Base-by-base conservation (phyloP, 2,888 invertebrate species). In the Polydrusus tereticollis region DNA sequence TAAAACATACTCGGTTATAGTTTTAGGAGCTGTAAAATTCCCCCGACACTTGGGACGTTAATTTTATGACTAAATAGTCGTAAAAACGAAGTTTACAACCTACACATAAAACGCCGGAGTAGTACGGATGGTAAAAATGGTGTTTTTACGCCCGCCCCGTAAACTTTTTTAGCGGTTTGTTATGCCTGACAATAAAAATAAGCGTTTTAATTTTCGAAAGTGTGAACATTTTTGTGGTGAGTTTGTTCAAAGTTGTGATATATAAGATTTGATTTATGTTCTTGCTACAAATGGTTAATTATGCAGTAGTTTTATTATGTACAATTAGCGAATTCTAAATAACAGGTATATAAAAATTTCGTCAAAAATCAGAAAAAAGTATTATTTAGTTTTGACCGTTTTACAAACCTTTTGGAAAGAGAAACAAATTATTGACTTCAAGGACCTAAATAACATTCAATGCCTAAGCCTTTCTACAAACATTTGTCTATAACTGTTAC, bases 41-140 rank as follows among this genome's bases (percentile, higher is more conserved):
- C 60, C 60, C 64, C 73, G 63, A 69, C 73, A 73, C 73, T 73
- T 70, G 52, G 73, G 63, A 69, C 70, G 69, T 70, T 73, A 73
- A 73, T 73, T 73, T 73, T 73, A 73, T 55, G 73, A 65, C 36
- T 26, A 45, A 36, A 29, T 45, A 18, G 66, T 68, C 59, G 57
- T 68, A 68, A 72, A 72, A 41, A 20, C 63, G 50, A 68, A 26
- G 58, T 72, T 72, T 72, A 72, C 68, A 72, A 68, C 72, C 62
- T 23, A 16, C 67, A 45, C 68, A 63, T 67, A 67, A 67, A 67
- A 70, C 57, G 64, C 29, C 41, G 55, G 45, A 64, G 55, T 63
- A 26, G 69, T 47, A 64, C 69, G 63, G 23, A 41, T 33, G 60
- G 69, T 62, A 64, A 69, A 64, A 69, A 58, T 69, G 64, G 52